These are phyloP conservation scores for Thymelicus acteon DNA, from an alignment of 2,888 invertebrate species.

Conservation along the genomic window DNA sequence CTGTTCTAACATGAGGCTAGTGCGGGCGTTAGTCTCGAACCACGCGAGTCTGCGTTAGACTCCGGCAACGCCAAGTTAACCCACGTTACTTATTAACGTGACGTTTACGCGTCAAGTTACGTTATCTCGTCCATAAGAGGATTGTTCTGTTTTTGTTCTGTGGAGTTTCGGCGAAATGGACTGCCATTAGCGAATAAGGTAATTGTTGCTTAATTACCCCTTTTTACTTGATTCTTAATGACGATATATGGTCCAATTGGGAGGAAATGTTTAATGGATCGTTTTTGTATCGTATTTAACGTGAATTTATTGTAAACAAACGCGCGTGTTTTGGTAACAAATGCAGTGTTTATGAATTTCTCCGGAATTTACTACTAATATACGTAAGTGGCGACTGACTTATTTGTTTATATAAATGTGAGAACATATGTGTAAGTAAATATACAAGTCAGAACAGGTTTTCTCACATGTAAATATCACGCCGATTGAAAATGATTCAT, in stretches of 20 bases:
- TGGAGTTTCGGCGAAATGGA: constrained; percentile 65
- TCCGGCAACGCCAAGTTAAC: constrained; percentile 48
- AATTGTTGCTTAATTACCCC: constrained; percentile 56
- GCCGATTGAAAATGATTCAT: too few species aligned
- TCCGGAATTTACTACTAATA: not conserved
- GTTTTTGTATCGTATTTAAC: not conserved
- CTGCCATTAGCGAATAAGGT: constrained; percentile 72
- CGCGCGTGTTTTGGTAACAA: constrained; percentile 4
- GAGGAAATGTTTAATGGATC: not conserved
- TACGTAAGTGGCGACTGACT: too few species aligned
- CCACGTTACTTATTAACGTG: constrained; percentile 45
- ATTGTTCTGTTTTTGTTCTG: constrained; percentile 49
- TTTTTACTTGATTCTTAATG: constrained; percentile 52
- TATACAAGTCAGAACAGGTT: too few species aligned
- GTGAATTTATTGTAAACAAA: constrained; percentile 9
- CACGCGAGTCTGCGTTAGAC: constrained; percentile 53
- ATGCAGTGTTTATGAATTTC: not conserved
- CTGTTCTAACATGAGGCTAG: constrained; percentile 69
- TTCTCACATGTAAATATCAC: too few species aligned
- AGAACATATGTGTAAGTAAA: too few species aligned
- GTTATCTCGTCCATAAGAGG: constrained; percentile 55
- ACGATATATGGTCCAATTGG: not conserved
- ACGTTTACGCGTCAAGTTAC: constrained; percentile 52
- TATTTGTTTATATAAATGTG: too few species aligned
- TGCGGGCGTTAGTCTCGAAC: constrained; percentile 58